Conservation (phyloP, 2,113 vertebrate genomes). For the Hemicordylus capensis region DNA sequence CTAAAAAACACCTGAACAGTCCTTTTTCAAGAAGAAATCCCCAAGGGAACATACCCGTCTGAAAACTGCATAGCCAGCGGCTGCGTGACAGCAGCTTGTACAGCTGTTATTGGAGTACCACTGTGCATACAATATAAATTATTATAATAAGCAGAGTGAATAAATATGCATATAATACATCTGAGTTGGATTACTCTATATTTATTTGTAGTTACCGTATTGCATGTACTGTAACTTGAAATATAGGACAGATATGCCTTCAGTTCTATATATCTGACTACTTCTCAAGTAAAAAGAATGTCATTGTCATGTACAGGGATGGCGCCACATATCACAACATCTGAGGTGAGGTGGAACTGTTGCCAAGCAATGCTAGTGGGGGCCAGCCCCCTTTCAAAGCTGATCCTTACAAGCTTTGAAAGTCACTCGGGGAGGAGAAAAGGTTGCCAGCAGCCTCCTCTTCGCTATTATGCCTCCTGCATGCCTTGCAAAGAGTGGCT, state of each 20-base stretch:
- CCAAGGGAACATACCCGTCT: conserved; percentile 71
- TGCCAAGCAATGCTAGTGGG: no score
- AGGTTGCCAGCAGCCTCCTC: no score
- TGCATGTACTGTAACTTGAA: neutral
- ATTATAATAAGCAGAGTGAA: conserved; percentile 7
- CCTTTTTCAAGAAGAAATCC: conserved; percentile 61
- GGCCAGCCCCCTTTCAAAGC: no score
- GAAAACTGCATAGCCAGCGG: conserved; percentile 55
- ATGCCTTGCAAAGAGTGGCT: no score
- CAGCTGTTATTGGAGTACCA: conserved; percentile 71
- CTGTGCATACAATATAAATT: neutral
- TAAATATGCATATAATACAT: neutral
- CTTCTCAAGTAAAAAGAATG: neutral
- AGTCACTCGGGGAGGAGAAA: no score
- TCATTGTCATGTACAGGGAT: neutral
- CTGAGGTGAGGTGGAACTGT: no score
- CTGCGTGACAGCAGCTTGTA: conserved; percentile 68
- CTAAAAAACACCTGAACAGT: conserved; percentile 68
- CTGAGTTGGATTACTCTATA: neutral
- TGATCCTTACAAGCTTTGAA: no score
- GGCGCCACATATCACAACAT: no score
- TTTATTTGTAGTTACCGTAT: neutral
- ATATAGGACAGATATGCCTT: neutral
- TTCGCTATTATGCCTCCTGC: no score
- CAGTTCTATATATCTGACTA: no score